A percentile compares a stretch with the other conserved stretches of the same genome.
phyloP scores from a whole-genome alignment of 2,797 vertebrate species.

The Nyctalus aviator region DNA sequence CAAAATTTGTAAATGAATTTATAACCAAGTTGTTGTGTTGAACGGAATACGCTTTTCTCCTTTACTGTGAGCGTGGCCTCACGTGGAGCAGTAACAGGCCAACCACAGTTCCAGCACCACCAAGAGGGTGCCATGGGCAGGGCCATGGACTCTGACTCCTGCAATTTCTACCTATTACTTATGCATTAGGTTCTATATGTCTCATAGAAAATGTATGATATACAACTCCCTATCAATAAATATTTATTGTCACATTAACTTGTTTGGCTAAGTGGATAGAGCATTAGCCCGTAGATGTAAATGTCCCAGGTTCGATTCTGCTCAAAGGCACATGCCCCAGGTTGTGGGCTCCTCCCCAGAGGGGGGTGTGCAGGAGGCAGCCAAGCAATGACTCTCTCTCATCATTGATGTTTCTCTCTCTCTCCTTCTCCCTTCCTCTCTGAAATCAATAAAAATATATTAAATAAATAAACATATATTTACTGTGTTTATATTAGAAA shows the following conservation, averaged over 20 bases:
- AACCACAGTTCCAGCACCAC: neutral
- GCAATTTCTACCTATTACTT: neutral
- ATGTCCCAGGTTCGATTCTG: too few relatives aligned
- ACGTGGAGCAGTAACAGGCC: neutral
- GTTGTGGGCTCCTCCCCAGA: too few relatives aligned
- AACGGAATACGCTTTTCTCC: neutral
- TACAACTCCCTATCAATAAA: neutral
- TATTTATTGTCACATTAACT: neutral
- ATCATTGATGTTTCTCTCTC: too few relatives aligned
- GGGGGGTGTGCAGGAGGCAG: too few relatives aligned
- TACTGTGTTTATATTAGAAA: neutral
- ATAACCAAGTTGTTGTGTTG: neutral
- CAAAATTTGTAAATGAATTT: neutral
- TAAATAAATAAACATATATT: too few relatives aligned
- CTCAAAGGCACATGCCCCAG: too few relatives aligned
- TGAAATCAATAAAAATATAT: too few relatives aligned
- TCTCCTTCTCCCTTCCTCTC: too few relatives aligned
- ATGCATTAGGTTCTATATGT: neutral
- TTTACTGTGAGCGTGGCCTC: neutral
- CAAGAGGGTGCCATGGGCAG: neutral
- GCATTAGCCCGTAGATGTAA: too few relatives aligned
- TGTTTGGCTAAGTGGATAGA: too few relatives aligned
- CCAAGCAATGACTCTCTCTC: too few relatives aligned
- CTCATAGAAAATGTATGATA: neutral
- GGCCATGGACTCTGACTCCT: neutral